Base-by-base conservation (phyloP, 2,797 vertebrate species). In the Chelon auratus region DNA sequence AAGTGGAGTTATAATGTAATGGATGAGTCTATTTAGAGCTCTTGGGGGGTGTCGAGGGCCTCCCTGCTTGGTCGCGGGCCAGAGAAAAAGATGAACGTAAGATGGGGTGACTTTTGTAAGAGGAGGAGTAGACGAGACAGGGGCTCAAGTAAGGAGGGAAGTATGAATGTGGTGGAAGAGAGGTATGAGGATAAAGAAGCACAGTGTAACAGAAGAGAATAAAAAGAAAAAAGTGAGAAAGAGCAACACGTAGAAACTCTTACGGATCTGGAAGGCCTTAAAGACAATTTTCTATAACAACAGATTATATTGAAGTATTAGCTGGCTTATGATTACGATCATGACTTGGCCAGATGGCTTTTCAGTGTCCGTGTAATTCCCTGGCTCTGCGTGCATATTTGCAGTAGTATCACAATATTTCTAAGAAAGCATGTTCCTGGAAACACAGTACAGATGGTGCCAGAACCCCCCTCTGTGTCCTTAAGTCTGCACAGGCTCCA, bases 41-140 rank as follows among this genome's bases (percentile, higher is more conserved):
- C 7, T 0, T 20, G 37, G 30, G 61, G 54, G 48, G 17, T 50
- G 43, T 20, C 47, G 22, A 37, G 56, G 24, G 9, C 47, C 33
- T 59, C 62, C 4, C 47, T 62, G 37, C 17, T 24, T 65, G 57
- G 20, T 0, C 18, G 47, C 26, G n/a, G 33, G 82, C 88, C 84
- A 87, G 89, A 84, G 24, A 64, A 72, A 86, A 87, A 89, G 62
- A 79, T 56, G 30, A 76, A 74, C 48, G 2, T 9, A 73, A 61
- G 20, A 73, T 81, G 83, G 75, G 56, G 61, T 82, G 72, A 86
- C 58, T 83, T 77, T 78, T 68, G 52, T 26, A 55, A 47, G 18
- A 78, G 66, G 56, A 72, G 72, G 71, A 70, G 75, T 43, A 37
- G 52, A 40, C 40, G 18, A 57, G 9, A 18, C 1, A 52, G 10